Percentiles rank a stretch among this genome's conserved stretches.
phyloP scores from a whole-genome alignment of 2,888 invertebrate genomes.

The Drosophila anomelani region DNA sequence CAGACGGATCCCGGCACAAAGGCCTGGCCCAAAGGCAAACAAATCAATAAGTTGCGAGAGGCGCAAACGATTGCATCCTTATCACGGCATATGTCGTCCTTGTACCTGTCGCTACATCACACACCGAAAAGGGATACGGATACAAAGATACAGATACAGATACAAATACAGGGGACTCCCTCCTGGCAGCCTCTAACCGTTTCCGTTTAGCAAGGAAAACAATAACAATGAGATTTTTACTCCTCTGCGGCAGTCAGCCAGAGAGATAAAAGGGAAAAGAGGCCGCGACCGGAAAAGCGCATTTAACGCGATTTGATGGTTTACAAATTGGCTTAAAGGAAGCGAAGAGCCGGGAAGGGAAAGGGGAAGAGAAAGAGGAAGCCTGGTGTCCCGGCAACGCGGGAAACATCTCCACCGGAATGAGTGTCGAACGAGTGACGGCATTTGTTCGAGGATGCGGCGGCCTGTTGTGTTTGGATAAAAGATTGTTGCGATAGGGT shows the following conservation, averaged over 20 bases:
- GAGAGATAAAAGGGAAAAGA: constrained; percentile 42
- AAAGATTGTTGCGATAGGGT: constrained; percentile 63
- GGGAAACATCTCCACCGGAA: constrained; percentile 24
- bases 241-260: constrained; percentile 34
- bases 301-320: constrained; percentile 82
- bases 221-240: constrained; percentile 73
- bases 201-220: constrained; percentile 81
- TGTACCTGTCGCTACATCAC: constrained; percentile 55
- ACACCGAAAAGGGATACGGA: constrained; percentile 38
- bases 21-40: constrained; percentile 61
- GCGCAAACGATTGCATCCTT: constrained; percentile 52
- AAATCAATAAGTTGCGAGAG: constrained; percentile 72
- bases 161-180: constrained; percentile 12
- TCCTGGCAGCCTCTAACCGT: constrained; percentile 60
- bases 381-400: constrained; percentile 13
- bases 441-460: constrained; percentile 60
- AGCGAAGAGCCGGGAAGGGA: constrained; percentile 15
- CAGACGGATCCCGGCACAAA: constrained; percentile 43
- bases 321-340: constrained; percentile 81
- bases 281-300: constrained; percentile 74
- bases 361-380: background rate
- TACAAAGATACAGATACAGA: constrained; percentile 11
- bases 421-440: constrained; percentile 36
- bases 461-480: constrained; percentile 57
- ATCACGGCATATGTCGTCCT: constrained; percentile 44